Base-by-base conservation (phyloP, 2,797 vertebrate genomes). In the Distichodus sexfasciatus region DNA sequence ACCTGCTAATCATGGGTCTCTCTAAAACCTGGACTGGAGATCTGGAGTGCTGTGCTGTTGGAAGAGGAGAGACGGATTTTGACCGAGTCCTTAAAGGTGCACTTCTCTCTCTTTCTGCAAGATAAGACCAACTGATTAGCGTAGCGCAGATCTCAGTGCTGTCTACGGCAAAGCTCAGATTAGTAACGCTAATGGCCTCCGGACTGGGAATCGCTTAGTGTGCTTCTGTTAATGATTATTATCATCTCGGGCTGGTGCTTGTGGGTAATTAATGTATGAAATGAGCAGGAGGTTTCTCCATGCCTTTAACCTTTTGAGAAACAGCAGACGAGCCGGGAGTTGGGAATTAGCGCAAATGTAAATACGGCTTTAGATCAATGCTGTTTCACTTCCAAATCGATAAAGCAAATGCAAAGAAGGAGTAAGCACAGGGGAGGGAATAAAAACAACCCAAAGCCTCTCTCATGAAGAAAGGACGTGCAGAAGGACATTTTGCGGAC, bases 91-190 rank as follows among this genome's bases (percentile, higher is more conserved):
- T n/a, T n/a, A n/a, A n/a, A n/a, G n/a, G 31, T 48, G 62, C 35
- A 66, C n/a, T 63, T 53, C 66, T 19, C 9, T 38, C 19, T 53
- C 17, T 68, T 69, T 82, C 76, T 81, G 83, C 83, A 77, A 80
- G 75, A 85, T 85, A 83, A 81, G 75, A 48, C 61, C 70, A 74
- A 68, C 77, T 83, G 80, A 83, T 86, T 72, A 70, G 76, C 82
- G 77, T 78, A 65, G 33, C 64, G 72, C 61, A 40, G 67, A 74
- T 79, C 72, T 71, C 40, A 58, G 66, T 47, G 76, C 72, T 71
- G 62, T 71, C 74, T 58, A 66, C 74, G 50, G 23, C 43, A 72
- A 76, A 62, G 71, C 71, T 70, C 54, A 40, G 40, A 35, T 57
- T 46, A 62, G 47, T 63, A 53, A 69, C 71, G 79, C 71, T 53